These are phyloP conservation scores for Oscheius sp. DNA, from an alignment of 2,888 invertebrate species.

Conservation along the genomic window DNA sequence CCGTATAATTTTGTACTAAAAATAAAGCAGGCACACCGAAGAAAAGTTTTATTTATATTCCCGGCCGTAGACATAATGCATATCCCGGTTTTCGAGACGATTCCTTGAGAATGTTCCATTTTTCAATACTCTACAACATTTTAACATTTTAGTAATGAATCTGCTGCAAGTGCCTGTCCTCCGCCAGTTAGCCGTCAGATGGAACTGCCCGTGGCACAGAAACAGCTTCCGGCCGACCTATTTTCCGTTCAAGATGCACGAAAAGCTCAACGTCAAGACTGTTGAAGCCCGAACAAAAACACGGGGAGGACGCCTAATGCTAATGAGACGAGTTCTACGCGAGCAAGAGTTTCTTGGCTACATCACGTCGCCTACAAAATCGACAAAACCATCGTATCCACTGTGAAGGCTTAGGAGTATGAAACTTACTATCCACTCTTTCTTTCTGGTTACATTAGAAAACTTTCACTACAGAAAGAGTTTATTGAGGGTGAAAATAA, in stretches of 20 bases:
- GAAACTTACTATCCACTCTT: not conserved
- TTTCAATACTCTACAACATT: not conserved
- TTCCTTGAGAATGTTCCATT: not conserved
- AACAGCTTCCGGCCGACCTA: constrained; percentile 67
- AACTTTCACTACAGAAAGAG: not conserved
- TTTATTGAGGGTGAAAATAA: no score
- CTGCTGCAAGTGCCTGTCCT: constrained; percentile 39
- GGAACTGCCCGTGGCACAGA: constrained; percentile 71
- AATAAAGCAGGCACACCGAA: no score
- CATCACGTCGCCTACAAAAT: constrained; percentile 54
- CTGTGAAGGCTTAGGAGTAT: constrained; percentile 39
- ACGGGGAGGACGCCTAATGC: constrained; percentile 63
- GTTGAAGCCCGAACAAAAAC: constrained; percentile 62
- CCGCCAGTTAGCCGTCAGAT: constrained; percentile 54
- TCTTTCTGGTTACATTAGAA: not conserved
- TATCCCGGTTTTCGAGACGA: not conserved
- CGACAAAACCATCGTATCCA: constrained; percentile 57
- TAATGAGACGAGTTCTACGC: constrained; percentile 66
- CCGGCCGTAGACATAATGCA: no score
- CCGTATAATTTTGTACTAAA: not conserved
- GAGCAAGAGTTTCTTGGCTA: constrained; percentile 69
- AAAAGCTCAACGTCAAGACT: constrained; percentile 63
- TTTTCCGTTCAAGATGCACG: constrained; percentile 67
- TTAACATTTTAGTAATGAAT: constrained; percentile 25
- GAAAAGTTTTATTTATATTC: no score